Percentiles rank a stretch among this genome's conserved stretches.
phyloP scores from a whole-genome alignment of 2,888 invertebrate genomes.

The Philereme transversata region DNA sequence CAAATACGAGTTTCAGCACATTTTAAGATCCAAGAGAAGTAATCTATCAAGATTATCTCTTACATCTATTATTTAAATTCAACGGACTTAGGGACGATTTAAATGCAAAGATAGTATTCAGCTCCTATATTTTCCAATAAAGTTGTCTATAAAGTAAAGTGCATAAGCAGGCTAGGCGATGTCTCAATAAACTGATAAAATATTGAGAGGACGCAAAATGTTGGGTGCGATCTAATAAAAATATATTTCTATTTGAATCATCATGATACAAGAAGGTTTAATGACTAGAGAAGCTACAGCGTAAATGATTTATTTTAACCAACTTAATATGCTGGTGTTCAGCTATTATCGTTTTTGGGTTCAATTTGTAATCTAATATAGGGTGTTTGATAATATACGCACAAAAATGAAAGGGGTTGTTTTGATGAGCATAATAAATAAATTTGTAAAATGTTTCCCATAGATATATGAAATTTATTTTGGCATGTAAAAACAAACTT shows the following conservation, averaged over 20 bases:
- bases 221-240: background rate
- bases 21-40: slow-evolving; percentile 23
- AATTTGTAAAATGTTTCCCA: too few species aligned
- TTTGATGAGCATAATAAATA: too few species aligned
- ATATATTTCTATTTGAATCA: background rate
- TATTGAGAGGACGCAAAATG: slow-evolving; percentile 12
- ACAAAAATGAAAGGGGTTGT: too few species aligned
- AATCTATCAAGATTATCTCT: slow-evolving; percentile 42
- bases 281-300: too few species aligned
- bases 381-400: too few species aligned
- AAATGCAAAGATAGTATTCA: slow-evolving; percentile 66
- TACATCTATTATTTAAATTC: slow-evolving; percentile 36
- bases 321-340: too few species aligned
- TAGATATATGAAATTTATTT: too few species aligned
- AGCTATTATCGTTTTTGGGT: too few species aligned
- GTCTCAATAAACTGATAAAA: slow-evolving; percentile 39
- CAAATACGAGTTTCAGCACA: slow-evolving; percentile 7
- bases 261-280: too few species aligned
- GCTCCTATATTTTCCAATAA: slow-evolving; percentile 63
- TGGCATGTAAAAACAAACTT: too few species aligned
- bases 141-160: slow-evolving; percentile 42
- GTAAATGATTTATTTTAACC: too few species aligned
- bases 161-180: slow-evolving; percentile 34
- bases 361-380: too few species aligned
- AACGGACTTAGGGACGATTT: slow-evolving; percentile 58